Evolutionary conservation across 2,113 vertebrate species (phyloP), one percentile per base, ranked within the genome.

Genomic region (Python bivittatus): DNA sequence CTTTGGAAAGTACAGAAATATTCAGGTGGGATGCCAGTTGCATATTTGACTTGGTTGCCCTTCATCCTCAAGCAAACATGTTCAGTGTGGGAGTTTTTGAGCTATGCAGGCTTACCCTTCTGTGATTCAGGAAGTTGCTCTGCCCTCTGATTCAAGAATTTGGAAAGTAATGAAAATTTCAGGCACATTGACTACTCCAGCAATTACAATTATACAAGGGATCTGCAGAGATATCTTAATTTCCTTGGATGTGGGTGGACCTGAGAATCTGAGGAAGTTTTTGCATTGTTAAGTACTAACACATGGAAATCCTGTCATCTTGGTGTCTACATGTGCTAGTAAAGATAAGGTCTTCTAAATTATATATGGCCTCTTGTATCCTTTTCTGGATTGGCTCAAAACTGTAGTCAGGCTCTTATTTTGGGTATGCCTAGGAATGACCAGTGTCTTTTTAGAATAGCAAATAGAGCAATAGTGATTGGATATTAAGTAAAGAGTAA

Each of bases 1-100:
- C 90, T 93, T 29, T 94, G 92, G 91, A 38, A 94, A 89, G 94
- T 93, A 93, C 95, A 95, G 96, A 95, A 94, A 96, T 89, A 52
- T 38, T 42, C 88, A 15, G 90, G 91, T 88, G 89, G 68, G 3
- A 52, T 88, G 86, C 0, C 0, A 42, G 86, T 91, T 85, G 64
- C 60, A 12, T 57, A 64, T 91, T 87, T 84, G 13, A 61, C 0
- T 88, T 53, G 90, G 88, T 60, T 53, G 91, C 90, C 91, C 95
- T 94, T 95, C 48, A 84, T 84, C 89, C 90, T 92, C 95, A 89
- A 94, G 93, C 89, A 94, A 94, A 92, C 42, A 42, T 61, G n/a
- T 64, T 60, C 23, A 91, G 23, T 68, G 58, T 86, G 38, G 33
- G 42, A 7, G 22, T 79, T 79, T 79, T 79, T 42, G 33, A 79